Percentiles rank a stretch among this genome's conserved stretches.
Conservation (phyloP, 2,888 invertebrate genomes). For the Phortica magna region DNA sequence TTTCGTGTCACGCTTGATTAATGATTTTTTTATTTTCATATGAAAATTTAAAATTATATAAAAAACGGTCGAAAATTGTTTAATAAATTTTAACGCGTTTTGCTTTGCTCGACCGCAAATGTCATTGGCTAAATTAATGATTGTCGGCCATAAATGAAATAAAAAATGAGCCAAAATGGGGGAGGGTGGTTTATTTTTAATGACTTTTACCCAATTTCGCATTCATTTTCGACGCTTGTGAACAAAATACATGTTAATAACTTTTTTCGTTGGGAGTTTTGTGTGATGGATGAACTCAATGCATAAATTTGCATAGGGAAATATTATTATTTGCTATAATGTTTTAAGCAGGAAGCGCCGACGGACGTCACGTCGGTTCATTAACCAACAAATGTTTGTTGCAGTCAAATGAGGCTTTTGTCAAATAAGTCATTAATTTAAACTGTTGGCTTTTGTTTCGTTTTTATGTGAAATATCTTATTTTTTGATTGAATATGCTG, state of each 20-base stretch:
- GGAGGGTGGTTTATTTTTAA: conserved; percentile 17
- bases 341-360: conserved; percentile 48
- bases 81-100: conserved; percentile 14
- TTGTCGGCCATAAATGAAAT: conserved; percentile 11
- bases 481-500: background rate
- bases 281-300: conserved; percentile 54
- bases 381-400: conserved; percentile 41
- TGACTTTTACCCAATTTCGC: background rate
- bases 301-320: conserved; percentile 45
- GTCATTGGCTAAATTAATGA: conserved; percentile 45
- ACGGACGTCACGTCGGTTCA: conserved; percentile 41
- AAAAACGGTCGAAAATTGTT: conserved; percentile 5
- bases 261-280: background rate
- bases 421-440: conserved; percentile 62
- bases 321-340: conserved; percentile 14
- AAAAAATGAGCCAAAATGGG: background rate
- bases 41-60: background rate
- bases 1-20: background rate
- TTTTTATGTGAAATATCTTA: background rate
- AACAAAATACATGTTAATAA: background rate
- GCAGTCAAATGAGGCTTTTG: conserved; percentile 55
- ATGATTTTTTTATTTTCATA: background rate
- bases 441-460: conserved; percentile 36
- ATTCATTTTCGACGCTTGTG: too few relatives aligned
- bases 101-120: conserved; percentile 13